Percentiles rank a stretch among this genome's conserved stretches.
phyloP scores from a whole-genome alignment of 2,797 vertebrate species.

The Podarcis siculus region DNA sequence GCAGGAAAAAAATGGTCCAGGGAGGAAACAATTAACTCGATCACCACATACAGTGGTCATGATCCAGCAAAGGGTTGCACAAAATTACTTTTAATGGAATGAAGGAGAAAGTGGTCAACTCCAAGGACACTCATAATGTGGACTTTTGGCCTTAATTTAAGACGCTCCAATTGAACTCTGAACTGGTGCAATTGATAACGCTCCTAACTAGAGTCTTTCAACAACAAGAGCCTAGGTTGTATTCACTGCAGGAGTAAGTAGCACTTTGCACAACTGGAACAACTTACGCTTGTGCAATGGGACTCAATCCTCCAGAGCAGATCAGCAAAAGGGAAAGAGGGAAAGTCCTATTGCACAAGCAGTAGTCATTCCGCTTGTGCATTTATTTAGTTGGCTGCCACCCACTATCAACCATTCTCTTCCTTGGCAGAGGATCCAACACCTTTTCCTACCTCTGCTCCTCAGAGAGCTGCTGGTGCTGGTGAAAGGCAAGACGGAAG shows the following conservation, averaged over 20 bases:
- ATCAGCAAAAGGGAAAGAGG: too few relatives aligned
- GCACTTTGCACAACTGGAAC: too few relatives aligned
- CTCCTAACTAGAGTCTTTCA: background rate
- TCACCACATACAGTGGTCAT: background rate
- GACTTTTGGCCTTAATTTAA: background rate
- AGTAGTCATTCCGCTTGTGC: too few relatives aligned
- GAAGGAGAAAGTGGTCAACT: background rate
- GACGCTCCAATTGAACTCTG: too few relatives aligned
- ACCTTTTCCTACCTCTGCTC: constrained; percentile 81
- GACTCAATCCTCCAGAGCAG: too few relatives aligned
- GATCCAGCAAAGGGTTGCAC: background rate
- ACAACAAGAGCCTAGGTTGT: background rate
- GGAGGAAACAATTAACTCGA: background rate
- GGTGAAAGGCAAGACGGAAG: constrained; percentile 78
- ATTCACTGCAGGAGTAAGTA: too few relatives aligned
- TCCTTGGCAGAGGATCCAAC: background rate
- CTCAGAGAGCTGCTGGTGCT: constrained; percentile 80
- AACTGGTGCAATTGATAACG: background rate
- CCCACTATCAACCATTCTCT: too few relatives aligned
- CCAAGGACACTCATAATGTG: background rate
- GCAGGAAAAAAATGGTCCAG: background rate
- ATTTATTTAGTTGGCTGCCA: too few relatives aligned
- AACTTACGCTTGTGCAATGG: too few relatives aligned
- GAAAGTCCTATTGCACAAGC: too few relatives aligned
- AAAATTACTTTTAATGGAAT: background rate